Percentiles rank a stretch among this genome's conserved stretches.
phyloP scores from a whole-genome alignment of 23 tunicate genomes.

The Styela plicata region DNA sequence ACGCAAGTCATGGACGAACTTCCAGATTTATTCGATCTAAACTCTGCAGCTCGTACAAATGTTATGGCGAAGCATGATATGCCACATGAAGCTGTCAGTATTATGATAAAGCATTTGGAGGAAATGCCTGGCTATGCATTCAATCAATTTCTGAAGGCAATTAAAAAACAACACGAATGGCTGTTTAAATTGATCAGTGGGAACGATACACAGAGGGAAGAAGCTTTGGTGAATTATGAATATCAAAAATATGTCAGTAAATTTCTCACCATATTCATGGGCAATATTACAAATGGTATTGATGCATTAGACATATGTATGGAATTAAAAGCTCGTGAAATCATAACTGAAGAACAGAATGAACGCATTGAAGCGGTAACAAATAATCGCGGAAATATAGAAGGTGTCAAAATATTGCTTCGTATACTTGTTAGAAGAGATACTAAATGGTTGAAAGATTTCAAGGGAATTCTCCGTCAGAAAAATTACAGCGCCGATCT shows the following conservation, averaged over 20 bases:
- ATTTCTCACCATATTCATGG: background rate
- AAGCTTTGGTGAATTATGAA: background rate
- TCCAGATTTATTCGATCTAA: slow-evolving; percentile 1
- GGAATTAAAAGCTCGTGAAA: background rate
- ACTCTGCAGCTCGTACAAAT: background rate
- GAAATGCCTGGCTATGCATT: background rate
- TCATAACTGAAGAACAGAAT: slow-evolving; percentile 10
- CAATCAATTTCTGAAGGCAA: slow-evolving; percentile 4
- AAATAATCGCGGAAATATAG: slow-evolving; percentile 13
- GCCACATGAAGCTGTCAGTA: slow-evolving; percentile 26
- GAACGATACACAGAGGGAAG: background rate
- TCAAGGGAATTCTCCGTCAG: background rate
- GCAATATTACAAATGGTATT: background rate
- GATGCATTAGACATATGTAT: slow-evolving; percentile 1
- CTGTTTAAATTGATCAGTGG: slow-evolving; percentile 12
- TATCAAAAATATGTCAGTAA: slow-evolving; percentile 11
- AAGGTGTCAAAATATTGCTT: slow-evolving; percentile 4
- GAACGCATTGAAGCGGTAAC: slow-evolving; percentile 14
- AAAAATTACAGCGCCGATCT: slow-evolving; percentile 6
- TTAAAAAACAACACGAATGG: slow-evolving; percentile 17
- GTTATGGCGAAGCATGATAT: slow-evolving; percentile 9
- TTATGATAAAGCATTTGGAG: background rate
- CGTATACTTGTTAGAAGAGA: slow-evolving; percentile 12
- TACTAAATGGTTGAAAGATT: slow-evolving; percentile 5
- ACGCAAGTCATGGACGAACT: background rate